Conservation (phyloP, 1,140 invertebrate genomes). For the Bombus fervidus region DNA sequence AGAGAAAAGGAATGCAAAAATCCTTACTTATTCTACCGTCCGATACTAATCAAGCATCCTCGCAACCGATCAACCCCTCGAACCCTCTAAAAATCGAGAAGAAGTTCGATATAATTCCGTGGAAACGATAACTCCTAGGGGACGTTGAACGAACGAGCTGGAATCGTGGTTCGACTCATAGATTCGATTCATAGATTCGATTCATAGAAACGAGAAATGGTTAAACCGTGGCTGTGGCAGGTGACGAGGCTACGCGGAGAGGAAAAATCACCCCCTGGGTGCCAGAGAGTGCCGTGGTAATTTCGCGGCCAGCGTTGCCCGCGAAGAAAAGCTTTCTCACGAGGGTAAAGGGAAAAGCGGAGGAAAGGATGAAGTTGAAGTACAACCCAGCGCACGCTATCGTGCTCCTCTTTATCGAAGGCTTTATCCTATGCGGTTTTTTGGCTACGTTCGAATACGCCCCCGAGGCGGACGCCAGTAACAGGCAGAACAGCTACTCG, state of each 20-base stretch:
- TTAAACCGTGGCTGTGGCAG: background rate
- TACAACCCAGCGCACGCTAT: slow-evolving; percentile 41
- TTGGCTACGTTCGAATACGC: slow-evolving; percentile 76
- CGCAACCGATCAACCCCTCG: background rate
- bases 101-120: background rate
- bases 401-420: slow-evolving; percentile 74
- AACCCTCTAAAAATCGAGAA: background rate
- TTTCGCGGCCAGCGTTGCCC: background rate
- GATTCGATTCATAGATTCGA: slow-evolving; percentile 26
- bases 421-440: slow-evolving; percentile 77
- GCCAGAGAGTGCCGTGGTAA: background rate
- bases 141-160: background rate
- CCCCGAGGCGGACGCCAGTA: slow-evolving; percentile 70
- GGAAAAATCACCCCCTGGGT: slow-evolving; percentile 29
- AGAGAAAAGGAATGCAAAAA: background rate
- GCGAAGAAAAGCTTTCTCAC: background rate
- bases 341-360: background rate
- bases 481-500: slow-evolving; percentile 71
- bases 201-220: slow-evolving; percentile 7
- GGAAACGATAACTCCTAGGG: background rate
- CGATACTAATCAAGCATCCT: background rate
- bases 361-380: background rate
- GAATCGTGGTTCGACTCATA: slow-evolving; percentile 2
- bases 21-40: too few species aligned
- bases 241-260: background rate